These are phyloP conservation scores for Anarhynchus alexandrinus DNA, from an alignment of 2,113 vertebrate species.

Conservation along the genomic window DNA sequence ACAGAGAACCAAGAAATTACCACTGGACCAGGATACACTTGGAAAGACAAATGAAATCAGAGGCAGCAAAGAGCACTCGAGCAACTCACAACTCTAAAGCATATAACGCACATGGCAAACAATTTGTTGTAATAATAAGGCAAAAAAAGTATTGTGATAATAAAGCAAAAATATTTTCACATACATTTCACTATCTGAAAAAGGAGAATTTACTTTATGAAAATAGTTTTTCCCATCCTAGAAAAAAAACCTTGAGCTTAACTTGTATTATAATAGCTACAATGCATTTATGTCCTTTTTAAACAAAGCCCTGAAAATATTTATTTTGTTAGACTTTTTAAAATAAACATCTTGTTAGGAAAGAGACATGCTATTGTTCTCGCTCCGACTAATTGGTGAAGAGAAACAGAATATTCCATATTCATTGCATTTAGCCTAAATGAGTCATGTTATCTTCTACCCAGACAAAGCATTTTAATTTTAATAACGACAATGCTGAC, in stretches of 20 bases:
- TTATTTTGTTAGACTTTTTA: slow-evolving; percentile 1
- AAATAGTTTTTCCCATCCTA: neutral
- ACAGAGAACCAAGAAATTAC: neutral
- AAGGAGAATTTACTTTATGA: neutral
- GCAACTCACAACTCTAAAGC: neutral
- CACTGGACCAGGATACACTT: neutral
- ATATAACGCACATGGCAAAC: neutral
- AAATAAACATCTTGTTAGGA: slow-evolving; percentile 11
- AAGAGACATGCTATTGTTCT: slow-evolving; percentile 41
- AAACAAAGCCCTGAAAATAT: slow-evolving; percentile 4
- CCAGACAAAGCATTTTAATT: slow-evolving; percentile 48
- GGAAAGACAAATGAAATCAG: neutral
- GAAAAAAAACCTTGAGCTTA: neutral
- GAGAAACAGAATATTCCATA: slow-evolving; percentile 36
- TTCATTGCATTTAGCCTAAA: slow-evolving; percentile 43
- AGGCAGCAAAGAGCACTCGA: neutral
- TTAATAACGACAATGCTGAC: slow-evolving; percentile 41
- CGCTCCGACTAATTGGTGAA: neutral
- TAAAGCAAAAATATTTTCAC: neutral
- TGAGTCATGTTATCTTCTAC: slow-evolving; percentile 41
- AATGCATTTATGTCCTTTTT: neutral
- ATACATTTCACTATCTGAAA: neutral
- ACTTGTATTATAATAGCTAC: neutral
- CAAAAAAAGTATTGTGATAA: neutral
- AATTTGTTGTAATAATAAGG: neutral